phyloP scores from a whole-genome alignment of 2,797 vertebrate species.

The Thalassophryne amazonica region DNA sequence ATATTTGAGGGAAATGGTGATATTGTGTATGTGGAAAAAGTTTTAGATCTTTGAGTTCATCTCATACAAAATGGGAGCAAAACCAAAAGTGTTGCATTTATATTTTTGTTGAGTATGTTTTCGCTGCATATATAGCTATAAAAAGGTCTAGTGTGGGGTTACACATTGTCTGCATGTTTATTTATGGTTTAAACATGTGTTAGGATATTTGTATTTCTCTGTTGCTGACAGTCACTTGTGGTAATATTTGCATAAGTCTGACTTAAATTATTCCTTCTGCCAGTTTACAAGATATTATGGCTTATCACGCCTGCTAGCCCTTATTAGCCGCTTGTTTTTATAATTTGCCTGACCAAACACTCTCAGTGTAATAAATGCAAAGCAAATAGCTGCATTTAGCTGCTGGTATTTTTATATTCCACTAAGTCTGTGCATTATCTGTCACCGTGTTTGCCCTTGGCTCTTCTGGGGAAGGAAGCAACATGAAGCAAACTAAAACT shows the following conservation, averaged over 20 bases:
- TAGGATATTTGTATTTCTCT: slow-evolving; percentile 59
- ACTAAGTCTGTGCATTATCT: slow-evolving; percentile 34
- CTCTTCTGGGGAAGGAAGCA: slow-evolving; percentile 19
- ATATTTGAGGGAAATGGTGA: no score
- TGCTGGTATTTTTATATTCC: slow-evolving; percentile 40
- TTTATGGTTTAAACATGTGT: slow-evolving; percentile 50
- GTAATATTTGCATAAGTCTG: slow-evolving; percentile 75
- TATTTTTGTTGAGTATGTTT: no score
- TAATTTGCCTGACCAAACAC: slow-evolving; percentile 74
- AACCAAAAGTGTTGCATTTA: no score
- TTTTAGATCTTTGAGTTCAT: no score
- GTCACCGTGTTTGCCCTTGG: slow-evolving; percentile 25
- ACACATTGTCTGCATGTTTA: neutral
- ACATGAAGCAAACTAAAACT: slow-evolving; percentile 5
- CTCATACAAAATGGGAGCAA: no score
- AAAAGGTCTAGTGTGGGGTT: slow-evolving; percentile 10
- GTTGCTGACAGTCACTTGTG: slow-evolving; percentile 69
- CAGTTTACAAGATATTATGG: slow-evolving; percentile 79
- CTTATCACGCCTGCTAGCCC: slow-evolving; percentile 77
- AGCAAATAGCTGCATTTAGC: slow-evolving; percentile 36
- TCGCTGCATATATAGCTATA: neutral
- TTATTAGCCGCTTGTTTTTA: slow-evolving; percentile 76
- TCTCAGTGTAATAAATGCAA: slow-evolving; percentile 53
- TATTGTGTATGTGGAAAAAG: no score
- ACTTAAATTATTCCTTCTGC: slow-evolving; percentile 75